Base-by-base conservation (phyloP, 2,888 invertebrate genomes). In the Parnassius mnemosyne region DNA sequence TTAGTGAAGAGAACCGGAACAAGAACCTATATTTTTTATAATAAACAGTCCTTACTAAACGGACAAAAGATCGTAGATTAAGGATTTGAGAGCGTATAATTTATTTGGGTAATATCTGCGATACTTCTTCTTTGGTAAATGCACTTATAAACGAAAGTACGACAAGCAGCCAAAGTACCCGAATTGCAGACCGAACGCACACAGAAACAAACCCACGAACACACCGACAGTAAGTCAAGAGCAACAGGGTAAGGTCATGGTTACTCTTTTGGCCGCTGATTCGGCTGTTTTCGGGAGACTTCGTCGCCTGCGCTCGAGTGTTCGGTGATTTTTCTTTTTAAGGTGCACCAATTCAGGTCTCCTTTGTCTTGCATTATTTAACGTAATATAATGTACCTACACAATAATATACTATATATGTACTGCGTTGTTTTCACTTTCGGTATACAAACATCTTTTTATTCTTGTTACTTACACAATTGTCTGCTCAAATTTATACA, bases 231-330 rank as follows among this genome's bases (percentile, higher is more conserved):
- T 74, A 76, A 83, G 79, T 81, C 83, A 83, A 83, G 84, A 81
- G 77, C 78, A 78, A 71, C 74, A 70, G 78, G 73, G 81, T 85
- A 89, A 89, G 89, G 89, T 89, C 89, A 89, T 73, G 89, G 87
- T 78, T 76, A 73, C 74, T 71, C 80, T 82, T 85, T 84, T 80
- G 82, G 79, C 72, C 72, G 66, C 60, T 69, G 68, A 69, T 73
- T 78, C 85, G 85, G 78, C 68, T 71, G 76, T 73, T 80, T 86
- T 85, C 87, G 85, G 79, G 64, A 70, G 68, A 69, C 72, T 74
- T 80, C 79, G 77, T 68, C 69, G 75, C 69, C 55, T 69, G 76
- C 77, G 75, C 72, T 20, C 56, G 79, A 58, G 55, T 51, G 80
- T 81, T 79, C 71, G 77, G 76, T 78, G 79, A 79, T 75, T 68